A percentile compares a stretch with the other conserved stretches of the same genome.
Conservation (phyloP, 2,113 vertebrate species). For the Psilopsiagon aymara region DNA sequence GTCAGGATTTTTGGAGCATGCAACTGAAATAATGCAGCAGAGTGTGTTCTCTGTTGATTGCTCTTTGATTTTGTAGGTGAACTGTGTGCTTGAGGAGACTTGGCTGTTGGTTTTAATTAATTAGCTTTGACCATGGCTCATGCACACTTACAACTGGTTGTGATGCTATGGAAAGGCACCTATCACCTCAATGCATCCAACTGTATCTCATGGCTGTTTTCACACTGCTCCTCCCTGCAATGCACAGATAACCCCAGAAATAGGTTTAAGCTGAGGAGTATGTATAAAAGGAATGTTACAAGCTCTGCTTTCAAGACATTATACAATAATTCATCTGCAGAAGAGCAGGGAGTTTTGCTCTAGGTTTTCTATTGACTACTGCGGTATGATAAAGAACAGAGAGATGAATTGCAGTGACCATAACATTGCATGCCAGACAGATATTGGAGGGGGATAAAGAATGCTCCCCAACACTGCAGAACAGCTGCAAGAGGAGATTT, state of each 20-base stretch:
- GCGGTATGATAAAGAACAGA: not conserved
- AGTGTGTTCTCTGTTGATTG: not conserved
- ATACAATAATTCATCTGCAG: not conserved
- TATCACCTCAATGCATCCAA: not conserved
- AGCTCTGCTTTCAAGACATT: not conserved
- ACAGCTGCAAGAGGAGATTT: not conserved
- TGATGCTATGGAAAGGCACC: not conserved
- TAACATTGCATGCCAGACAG: not conserved
- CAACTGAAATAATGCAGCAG: not conserved
- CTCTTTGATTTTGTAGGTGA: not conserved
- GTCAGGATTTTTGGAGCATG: conserved; percentile 22
- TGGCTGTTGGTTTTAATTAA: not conserved
- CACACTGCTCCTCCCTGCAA: not conserved
- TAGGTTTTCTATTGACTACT: not conserved
- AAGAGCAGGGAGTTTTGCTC: not conserved
- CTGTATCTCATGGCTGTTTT: not conserved
- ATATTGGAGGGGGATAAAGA: not conserved
- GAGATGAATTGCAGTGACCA: rapidly evolving
- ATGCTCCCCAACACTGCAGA: not conserved
- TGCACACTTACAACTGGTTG: not conserved
- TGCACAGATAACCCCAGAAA: not conserved
- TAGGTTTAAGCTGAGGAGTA: not conserved
- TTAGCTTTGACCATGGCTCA: not conserved
- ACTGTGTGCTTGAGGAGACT: not conserved
- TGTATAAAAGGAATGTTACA: not conserved